Conservation (phyloP, 2,888 invertebrate genomes). For the Synergus laeviventris region DNA sequence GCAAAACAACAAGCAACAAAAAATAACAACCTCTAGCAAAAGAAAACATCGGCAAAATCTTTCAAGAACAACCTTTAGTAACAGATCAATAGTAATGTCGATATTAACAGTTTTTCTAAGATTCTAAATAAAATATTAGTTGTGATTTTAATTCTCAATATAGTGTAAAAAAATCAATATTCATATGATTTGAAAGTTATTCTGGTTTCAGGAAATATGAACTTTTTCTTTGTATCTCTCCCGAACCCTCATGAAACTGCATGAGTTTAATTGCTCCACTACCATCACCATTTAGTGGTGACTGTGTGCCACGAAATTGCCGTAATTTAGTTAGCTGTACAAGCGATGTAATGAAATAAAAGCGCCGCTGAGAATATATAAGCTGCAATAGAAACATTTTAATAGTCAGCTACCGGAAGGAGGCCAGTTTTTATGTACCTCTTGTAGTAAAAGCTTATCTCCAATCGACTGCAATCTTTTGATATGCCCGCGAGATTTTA, state of each 20-base stretch:
- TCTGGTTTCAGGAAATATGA: neutral
- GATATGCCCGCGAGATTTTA: conserved; percentile 12
- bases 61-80: too few relatives aligned
- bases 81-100: too few relatives aligned
- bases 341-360: conserved; percentile 67
- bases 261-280: conserved; percentile 1
- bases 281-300: conserved; percentile 20
- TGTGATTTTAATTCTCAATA: neutral
- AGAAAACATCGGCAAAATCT: too few relatives aligned
- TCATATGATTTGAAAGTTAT: conserved; percentile 1
- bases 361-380: conserved; percentile 53
- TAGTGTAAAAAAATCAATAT: neutral
- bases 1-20: too few relatives aligned
- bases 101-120: too few relatives aligned
- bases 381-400: conserved; percentile 40
- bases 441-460: conserved; percentile 29
- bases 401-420: conserved; percentile 22
- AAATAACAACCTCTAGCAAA: too few relatives aligned
- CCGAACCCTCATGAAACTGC: neutral
- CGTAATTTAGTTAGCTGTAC: conserved; percentile 63
- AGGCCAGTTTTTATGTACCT: conserved; percentile 22
- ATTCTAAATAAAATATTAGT: neutral
- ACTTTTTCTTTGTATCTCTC: neutral
- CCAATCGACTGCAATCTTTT: neutral
- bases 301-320: conserved; percentile 57